Evolutionary conservation across 2,888 invertebrate genomes (phyloP).

Genomic region (Cactoblastis cactorum): DNA sequence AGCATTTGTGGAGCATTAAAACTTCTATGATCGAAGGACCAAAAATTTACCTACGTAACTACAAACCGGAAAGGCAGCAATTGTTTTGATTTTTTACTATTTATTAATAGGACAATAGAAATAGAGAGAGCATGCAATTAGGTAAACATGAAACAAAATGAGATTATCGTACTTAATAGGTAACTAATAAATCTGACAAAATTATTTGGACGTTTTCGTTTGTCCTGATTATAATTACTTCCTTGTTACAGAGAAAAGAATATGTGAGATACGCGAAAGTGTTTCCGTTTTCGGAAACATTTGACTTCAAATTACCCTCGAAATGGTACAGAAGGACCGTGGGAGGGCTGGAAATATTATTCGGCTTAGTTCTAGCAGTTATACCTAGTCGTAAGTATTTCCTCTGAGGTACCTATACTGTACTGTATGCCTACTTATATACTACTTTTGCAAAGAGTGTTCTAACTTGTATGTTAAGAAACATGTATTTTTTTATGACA

Average conservation of each 20-base stretch:
- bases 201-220: too few relatives aligned
- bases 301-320: slow-evolving; percentile 93
- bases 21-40: not conserved
- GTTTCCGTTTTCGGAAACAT: slow-evolving; percentile 88
- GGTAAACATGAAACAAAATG: too few relatives aligned
- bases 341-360: slow-evolving; percentile 90
- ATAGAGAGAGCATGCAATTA: too few relatives aligned
- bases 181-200: too few relatives aligned
- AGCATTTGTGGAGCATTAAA: not conserved
- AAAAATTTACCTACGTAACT: too few relatives aligned
- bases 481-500: too few relatives aligned
- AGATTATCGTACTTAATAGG: too few relatives aligned
- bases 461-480: too few relatives aligned
- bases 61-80: not conserved
- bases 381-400: slow-evolving; percentile 88
- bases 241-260: slow-evolving; percentile 86
- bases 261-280: slow-evolving; percentile 98
- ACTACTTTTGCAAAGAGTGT: too few relatives aligned
- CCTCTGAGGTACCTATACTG: too few relatives aligned
- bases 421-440: too few relatives aligned
- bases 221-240: not conserved
- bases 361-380: slow-evolving; percentile 89
- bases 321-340: slow-evolving; percentile 94
- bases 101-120: too few relatives aligned
- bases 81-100: not conserved